Base-by-base conservation (phyloP, 2,888 invertebrate genomes). In the Caenorhabditis becei region DNA sequence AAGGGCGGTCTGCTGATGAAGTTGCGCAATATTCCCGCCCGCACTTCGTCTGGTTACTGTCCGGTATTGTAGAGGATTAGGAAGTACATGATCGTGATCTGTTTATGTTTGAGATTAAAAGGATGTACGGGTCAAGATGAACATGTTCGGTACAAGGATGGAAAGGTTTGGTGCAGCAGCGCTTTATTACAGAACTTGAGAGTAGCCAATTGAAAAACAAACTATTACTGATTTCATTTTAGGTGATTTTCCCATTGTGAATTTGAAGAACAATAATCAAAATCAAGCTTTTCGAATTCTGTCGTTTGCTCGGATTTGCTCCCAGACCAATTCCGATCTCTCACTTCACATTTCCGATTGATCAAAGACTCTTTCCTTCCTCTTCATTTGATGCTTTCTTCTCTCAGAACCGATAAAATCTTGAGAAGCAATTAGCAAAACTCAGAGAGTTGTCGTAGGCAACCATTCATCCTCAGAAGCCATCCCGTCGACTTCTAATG, bases 351-450 rank as follows among this genome's bases (percentile, higher is more conserved):
- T 41, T 35, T 44, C 16, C 37, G 11, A 37, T 37, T 58, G 35
- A 58, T 37, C 32, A 18, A 28, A 18, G 28, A 28, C n/a, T 16
- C 4, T 56, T 1, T 16, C 20, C 14, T 28, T 54, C 2, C 20
- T 24, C 28, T 41, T n/a, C n/a, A 41, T 41, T 41, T n/a, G n/a
- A n/a, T n/a, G n/a, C n/a, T n/a, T n/a, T n/a, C n/a, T n/a, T 41
- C 41, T 14, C 14, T 14, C 63, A 53, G 37, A 37, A 35, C 56
- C 62, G 72, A 72, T 72, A 65, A 56, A 72, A 72, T 72, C 65
- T 65, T 65, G 63, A 65, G 59, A 66, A 65, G 74, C 74, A 74
- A 74, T 74, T 74, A 74, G 35, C 23, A 20, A 20, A 35, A 41
- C 23, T n/a, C 32, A 7, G 26, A 61, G 24, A 41, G 41, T 24